Evolutionary conservation across 2,888 invertebrate genomes (phyloP).

Genomic region (Hirtodrosophila cameraria): DNA sequence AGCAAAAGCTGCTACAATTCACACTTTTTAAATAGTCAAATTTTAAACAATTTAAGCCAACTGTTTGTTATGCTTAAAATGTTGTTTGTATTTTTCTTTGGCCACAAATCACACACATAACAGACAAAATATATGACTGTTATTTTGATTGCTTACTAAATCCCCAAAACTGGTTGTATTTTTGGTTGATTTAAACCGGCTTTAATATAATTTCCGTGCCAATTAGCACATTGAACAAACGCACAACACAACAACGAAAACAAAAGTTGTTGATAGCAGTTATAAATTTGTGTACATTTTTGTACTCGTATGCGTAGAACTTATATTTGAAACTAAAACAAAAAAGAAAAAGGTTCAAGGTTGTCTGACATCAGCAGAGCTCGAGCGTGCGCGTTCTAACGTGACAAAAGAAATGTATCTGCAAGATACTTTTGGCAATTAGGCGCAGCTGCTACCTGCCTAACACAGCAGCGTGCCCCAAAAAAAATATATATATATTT

Average conservation of each 20-base stretch:
- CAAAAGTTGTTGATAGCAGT: constrained; percentile 69
- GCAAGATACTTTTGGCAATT: constrained; percentile 70
- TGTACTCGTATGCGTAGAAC: not conserved
- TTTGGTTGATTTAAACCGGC: constrained; percentile 63
- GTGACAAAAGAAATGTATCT: constrained; percentile 77
- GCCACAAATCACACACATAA: constrained; percentile 1
- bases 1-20: constrained; percentile 2
- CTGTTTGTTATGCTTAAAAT: not conserved
- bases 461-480: constrained; percentile 11
- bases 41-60: not conserved
- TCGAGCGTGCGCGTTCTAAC: constrained; percentile 55
- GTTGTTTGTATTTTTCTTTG: not conserved
- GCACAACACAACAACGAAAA: constrained; percentile 66
- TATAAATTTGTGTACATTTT: constrained; percentile 21
- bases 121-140: constrained; percentile 25
- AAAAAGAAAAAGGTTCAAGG: constrained; percentile 74
- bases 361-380: constrained; percentile 69
- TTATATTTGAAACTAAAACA: constrained; percentile 54
- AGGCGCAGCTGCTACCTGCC: constrained; percentile 77
- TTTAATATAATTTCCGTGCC: constrained; percentile 70
- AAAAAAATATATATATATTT: constrained; percentile 14
- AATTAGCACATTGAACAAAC: constrained; percentile 66
- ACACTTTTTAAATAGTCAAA: too few relatives aligned
- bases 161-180: constrained; percentile 61
- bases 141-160: constrained; percentile 18